Evolutionary conservation across 2,113 vertebrate genomes (phyloP).

Genomic region (Xenopus laevis): DNA sequence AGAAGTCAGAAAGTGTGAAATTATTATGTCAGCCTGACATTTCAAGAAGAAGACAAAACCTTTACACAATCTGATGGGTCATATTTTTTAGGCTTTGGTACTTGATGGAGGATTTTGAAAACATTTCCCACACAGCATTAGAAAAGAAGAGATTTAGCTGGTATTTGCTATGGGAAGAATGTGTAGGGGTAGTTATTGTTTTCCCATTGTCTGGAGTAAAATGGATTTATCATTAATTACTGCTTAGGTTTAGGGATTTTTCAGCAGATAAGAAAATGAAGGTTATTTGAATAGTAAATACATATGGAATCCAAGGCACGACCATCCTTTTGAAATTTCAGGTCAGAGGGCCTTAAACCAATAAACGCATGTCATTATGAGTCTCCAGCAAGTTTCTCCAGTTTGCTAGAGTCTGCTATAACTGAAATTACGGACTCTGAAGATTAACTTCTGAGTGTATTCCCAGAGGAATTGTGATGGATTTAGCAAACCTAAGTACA

Average conservation of each 20-base stretch:
- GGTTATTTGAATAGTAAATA: slow-evolving; percentile 23
- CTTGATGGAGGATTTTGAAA: too few species aligned
- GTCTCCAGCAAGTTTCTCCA: slow-evolving; percentile 1
- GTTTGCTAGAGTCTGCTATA: slow-evolving; percentile 14
- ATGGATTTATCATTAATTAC: not conserved
- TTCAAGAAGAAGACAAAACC: too few species aligned
- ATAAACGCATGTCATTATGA: slow-evolving; percentile 9
- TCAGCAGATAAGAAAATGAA: slow-evolving; percentile 5
- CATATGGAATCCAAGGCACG: not conserved
- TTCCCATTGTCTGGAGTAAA: not conserved
- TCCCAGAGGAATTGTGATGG: not conserved
- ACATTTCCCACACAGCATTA: too few species aligned
- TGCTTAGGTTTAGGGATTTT: not conserved
- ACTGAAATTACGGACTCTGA: not conserved
- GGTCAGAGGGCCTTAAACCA: slow-evolving; percentile 6
- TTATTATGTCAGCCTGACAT: too few species aligned
- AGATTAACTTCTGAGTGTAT: slow-evolving; percentile 13
- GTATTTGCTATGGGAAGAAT: slow-evolving; percentile 10
- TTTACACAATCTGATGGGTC: too few species aligned
- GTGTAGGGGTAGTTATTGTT: not conserved
- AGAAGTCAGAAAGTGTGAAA: too few species aligned
- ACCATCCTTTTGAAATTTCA: not conserved
- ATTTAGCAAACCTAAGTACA: slow-evolving; percentile 25
- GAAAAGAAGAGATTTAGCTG: not conserved
- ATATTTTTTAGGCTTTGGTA: too few species aligned